Percentiles rank a stretch among this genome's conserved stretches.
phyloP scores from a whole-genome alignment of 2,888 invertebrate genomes.

The Chironomus riparius region DNA sequence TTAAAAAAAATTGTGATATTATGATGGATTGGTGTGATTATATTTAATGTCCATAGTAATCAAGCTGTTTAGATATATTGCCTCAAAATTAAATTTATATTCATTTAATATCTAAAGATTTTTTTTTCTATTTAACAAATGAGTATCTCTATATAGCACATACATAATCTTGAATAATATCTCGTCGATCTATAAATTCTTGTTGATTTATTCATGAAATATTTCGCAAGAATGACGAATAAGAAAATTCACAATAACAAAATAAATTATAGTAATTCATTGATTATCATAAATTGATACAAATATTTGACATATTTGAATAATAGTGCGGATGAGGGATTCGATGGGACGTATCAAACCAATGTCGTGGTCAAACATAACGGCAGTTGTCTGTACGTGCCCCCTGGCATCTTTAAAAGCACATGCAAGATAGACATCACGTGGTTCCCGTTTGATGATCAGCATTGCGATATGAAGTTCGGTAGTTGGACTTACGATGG shows the following conservation, averaged over 20 bases:
- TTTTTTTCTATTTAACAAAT: too few relatives aligned
- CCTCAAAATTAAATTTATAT: too few relatives aligned
- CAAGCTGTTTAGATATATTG: not conserved
- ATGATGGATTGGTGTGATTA: conserved; percentile 16
- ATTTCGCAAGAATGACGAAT: too few relatives aligned
- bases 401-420: conserved; percentile 99
- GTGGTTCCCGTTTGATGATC: conserved; percentile 99
- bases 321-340: conserved; percentile 96
- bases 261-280: conserved; percentile 29
- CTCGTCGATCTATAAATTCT: not conserved
- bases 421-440: conserved; percentile 99
- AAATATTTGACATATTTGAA: conserved; percentile 35
- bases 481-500: conserved; percentile 45
- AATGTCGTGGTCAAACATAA: conserved; percentile 98
- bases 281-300: conserved; percentile 29
- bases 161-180: too few relatives aligned
- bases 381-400: conserved; percentile 98
- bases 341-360: conserved; percentile 99
- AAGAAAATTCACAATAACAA: conserved; percentile 29
- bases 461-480: conserved; percentile 99
- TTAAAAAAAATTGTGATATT: not conserved
- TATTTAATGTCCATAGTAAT: conserved; percentile 5
- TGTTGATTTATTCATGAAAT: not conserved
- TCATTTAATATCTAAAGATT: too few relatives aligned
- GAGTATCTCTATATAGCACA: too few relatives aligned